These are phyloP conservation scores for Euzophera pinguis DNA, from an alignment of 2,888 invertebrate genomes.

Conservation along the genomic window DNA sequence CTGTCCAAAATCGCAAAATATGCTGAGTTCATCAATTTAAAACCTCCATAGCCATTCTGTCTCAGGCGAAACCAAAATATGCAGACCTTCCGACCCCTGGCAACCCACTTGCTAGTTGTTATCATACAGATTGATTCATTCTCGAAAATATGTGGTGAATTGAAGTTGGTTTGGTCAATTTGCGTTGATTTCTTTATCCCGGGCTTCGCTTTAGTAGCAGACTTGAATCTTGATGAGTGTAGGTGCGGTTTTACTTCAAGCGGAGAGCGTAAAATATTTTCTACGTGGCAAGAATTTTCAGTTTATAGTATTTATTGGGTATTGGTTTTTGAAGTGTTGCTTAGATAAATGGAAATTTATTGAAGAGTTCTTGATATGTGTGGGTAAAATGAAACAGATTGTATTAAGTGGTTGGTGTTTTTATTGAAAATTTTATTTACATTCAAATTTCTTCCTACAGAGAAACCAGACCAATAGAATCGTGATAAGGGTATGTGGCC, in stretches of 20 bases:
- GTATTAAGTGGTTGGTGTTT: too few relatives aligned
- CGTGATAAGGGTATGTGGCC: too few relatives aligned
- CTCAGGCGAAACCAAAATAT: conserved; percentile 10
- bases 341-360: too few relatives aligned
- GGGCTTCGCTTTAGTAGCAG: conserved; percentile 31
- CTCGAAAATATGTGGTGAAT: conserved; percentile 43
- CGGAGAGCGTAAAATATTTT: conserved; percentile 13
- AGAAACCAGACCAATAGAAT: too few relatives aligned
- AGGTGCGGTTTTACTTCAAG: conserved; percentile 24
- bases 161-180: conserved; percentile 47
- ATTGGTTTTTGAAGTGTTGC: neutral
- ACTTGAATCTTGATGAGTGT: conserved; percentile 47
- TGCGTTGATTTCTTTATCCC: conserved; percentile 69
- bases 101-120: conserved; percentile 21
- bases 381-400: too few relatives aligned
- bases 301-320: neutral
- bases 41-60: neutral
- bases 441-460: too few relatives aligned
- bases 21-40: neutral
- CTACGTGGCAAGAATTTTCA: neutral
- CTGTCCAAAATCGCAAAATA: too few relatives aligned
- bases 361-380: too few relatives aligned
- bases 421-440: too few relatives aligned
- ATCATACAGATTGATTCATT: conserved; percentile 56
- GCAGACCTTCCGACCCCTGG: conserved; percentile 16